Evolutionary conservation across 53 echinoderm and acorn worm genomes (phyloP).

Genomic region (Arbacia lixula): DNA sequence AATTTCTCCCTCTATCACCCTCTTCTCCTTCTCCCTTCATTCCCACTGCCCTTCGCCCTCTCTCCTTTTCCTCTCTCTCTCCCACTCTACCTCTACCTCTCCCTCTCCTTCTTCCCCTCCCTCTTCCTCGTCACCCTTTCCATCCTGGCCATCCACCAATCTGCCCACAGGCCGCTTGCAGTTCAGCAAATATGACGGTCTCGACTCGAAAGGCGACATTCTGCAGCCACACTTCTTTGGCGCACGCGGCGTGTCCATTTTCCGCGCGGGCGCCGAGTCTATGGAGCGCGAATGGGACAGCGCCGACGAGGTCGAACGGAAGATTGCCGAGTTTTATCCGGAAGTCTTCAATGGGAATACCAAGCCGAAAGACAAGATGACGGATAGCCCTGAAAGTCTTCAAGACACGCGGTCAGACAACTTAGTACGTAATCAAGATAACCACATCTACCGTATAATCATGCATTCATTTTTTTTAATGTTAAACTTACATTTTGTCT

Average conservation of each 20-base stretch:
- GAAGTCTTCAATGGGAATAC: slow-evolving; percentile 63
- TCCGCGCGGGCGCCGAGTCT: slow-evolving; percentile 13
- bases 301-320: slow-evolving; percentile 64
- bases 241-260: slow-evolving; percentile 57
- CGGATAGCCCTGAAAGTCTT: slow-evolving; percentile 42
- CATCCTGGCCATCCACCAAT: background rate
- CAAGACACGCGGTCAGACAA: slow-evolving; percentile 62
- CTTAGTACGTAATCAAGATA: slow-evolving; percentile 24
- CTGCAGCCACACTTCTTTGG: slow-evolving; percentile 49
- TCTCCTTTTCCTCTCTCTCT: background rate
- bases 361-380: slow-evolving; percentile 17
- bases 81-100: background rate
- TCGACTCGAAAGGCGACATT: slow-evolving; percentile 36
- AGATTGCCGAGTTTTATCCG: slow-evolving; percentile 49
- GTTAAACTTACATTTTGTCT: too few relatives aligned
- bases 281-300: slow-evolving; percentile 61
- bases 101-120: background rate
- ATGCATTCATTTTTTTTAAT: too few relatives aligned
- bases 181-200: slow-evolving; percentile 61
- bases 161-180: slow-evolving; percentile 55
- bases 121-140: background rate
- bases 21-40: background rate
- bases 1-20: background rate
- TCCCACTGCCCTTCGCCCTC: background rate
- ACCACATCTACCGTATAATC: too few relatives aligned